Evolutionary conservation across 2,113 vertebrate genomes (phyloP), one percentile per base, ranked within the genome.

Genomic region (Microcebus murinus): DNA sequence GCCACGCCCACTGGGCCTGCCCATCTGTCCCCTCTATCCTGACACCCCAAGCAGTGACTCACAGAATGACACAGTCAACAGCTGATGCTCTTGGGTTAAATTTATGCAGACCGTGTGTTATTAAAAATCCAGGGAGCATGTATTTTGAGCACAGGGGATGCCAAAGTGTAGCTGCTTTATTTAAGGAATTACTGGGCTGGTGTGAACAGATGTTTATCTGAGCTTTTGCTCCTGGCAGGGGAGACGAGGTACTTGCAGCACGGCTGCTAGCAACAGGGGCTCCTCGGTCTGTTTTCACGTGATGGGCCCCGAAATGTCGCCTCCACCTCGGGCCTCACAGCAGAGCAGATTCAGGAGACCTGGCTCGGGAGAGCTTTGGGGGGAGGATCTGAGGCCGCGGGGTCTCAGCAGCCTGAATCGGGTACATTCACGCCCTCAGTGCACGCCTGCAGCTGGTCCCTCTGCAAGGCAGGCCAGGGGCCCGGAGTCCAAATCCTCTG

Each of bases 11-110:
- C 70, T 0, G 29, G 77, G 45, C 67, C 89, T 0, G 0, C 87
- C 59, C 3, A 34, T 34, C 71, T 82, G 42, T 39, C 96, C 96
- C 86, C 74, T 79, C 97, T 97, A 96, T 68, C 61, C 91, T 81
- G 92, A 93, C 95, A 82, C 95, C 97, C 77, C 98, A 98, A 98
- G 96, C 88, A 95, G 97, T 97, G 97, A 98, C 91, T 98, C 98
- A 97, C 77, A 50, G 29, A 94, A 74, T 88, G 94, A 89, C 90
- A 67, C 92, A 94, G 94, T 95, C 97, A 57, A 96, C 91, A 96
- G 3, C 92, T 77, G 50, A 96, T 93, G 96, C 90, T 85, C 98
- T 97, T 90, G 93, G 97, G 96, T 98, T 97, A 96, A 98, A 97
- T 98, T 98, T 96, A 97, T 42, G 8, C 94, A 96, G 96, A 85